Conservation (phyloP, 2,113 vertebrate species). For the Eublepharis macularius region DNA sequence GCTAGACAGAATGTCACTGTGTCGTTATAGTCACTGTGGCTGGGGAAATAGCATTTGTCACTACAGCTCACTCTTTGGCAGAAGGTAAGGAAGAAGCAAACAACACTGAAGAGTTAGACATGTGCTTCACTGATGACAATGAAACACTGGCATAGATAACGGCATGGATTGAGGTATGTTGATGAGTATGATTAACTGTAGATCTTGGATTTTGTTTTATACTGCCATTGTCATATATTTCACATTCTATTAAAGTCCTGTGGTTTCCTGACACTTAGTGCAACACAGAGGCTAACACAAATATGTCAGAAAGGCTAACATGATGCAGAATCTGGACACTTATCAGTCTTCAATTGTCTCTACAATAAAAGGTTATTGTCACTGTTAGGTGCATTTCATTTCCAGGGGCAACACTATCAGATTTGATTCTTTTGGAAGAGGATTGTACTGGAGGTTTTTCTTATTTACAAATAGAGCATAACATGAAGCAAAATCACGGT, state of each 20-base stretch:
- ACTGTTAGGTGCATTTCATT: not conserved
- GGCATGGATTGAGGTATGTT: not conserved
- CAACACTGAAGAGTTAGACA: not conserved
- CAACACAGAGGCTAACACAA: not conserved
- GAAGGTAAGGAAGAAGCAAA: not conserved
- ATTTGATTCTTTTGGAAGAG: not conserved
- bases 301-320: not conserved
- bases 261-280: not conserved
- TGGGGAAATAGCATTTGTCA: conserved; percentile 11
- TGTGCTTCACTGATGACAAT: not conserved
- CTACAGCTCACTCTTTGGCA: not conserved
- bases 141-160: fast-evolving
- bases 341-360: not conserved
- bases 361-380: not conserved
- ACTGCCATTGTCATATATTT: not conserved
- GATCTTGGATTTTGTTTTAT: not conserved
- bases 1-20: not conserved
- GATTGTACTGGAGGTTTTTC: not conserved
- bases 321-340: not conserved
- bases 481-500: too few relatives aligned
- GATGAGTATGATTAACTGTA: not conserved
- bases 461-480: not conserved
- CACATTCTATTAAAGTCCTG: not conserved
- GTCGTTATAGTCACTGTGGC: conserved; percentile 6
- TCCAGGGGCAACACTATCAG: not conserved